A percentile compares a stretch with the other conserved stretches of the same genome.
Conservation (phyloP, 1,140 invertebrate species). For the Bombus impatiens region DNA sequence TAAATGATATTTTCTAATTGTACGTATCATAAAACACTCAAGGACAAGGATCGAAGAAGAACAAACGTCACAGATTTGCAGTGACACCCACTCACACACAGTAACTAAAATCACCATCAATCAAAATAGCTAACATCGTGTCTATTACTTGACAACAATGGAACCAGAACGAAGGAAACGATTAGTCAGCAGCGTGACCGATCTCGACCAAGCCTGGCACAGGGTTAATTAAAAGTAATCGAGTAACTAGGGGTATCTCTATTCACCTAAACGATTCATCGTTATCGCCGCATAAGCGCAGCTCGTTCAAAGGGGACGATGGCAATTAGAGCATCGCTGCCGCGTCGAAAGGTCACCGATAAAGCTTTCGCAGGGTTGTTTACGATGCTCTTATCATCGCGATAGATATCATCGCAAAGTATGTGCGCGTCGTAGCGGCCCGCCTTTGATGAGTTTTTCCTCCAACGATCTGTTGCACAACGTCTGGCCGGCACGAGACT, state of each 20-base stretch:
- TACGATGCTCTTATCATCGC: slow-evolving; percentile 17
- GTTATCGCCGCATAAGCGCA: slow-evolving; percentile 7
- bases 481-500: neutral
- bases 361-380: slow-evolving; percentile 19
- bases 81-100: too few species aligned
- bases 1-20: too few species aligned
- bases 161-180: neutral
- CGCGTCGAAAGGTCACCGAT: slow-evolving; percentile 30
- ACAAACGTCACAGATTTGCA: neutral
- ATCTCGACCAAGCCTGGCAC: neutral
- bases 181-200: neutral
- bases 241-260: slow-evolving; percentile 5
- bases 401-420: slow-evolving; percentile 11
- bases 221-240: slow-evolving; percentile 27
- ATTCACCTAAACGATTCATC: slow-evolving; percentile 18
- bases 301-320: slow-evolving; percentile 19
- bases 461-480: neutral
- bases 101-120: neutral
- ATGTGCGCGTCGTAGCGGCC: neutral
- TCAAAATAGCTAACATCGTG: neutral
- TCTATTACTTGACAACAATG: neutral
- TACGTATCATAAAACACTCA: too few species aligned
- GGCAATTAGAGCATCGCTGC: slow-evolving; percentile 12
- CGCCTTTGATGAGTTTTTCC: slow-evolving; percentile 19
- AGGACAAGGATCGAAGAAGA: neutral